A percentile compares a stretch with the other conserved stretches of the same genome.
These are phyloP conservation scores for Mactra quadrangularis DNA, from an alignment of 1,140 invertebrate genomes.

Conservation along the genomic window DNA sequence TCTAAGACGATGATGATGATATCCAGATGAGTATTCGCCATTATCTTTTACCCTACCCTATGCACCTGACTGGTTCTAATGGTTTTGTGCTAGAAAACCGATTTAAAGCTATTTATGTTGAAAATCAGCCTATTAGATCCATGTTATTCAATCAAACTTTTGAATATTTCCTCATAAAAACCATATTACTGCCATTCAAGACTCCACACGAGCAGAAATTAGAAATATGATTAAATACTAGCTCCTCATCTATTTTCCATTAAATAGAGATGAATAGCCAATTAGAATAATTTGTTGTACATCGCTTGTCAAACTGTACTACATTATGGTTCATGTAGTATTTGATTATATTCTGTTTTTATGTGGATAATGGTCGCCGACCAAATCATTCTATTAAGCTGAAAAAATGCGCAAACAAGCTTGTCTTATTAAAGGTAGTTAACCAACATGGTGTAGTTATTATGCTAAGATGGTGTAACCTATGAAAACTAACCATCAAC, in stretches of 20 bases:
- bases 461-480: too few species aligned
- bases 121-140: slow-evolving; percentile 39
- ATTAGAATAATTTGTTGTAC: slow-evolving; percentile 56
- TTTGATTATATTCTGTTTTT: slow-evolving; percentile 32
- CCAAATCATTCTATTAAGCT: slow-evolving; percentile 31
- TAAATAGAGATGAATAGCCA: slow-evolving; percentile 57
- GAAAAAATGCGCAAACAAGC: neutral
- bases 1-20: too few species aligned
- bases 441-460: too few species aligned
- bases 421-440: too few species aligned
- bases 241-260: slow-evolving; percentile 62
- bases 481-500: too few species aligned
- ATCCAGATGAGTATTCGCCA: too few species aligned
- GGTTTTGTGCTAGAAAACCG: neutral
- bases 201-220: slow-evolving; percentile 58
- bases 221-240: slow-evolving; percentile 53
- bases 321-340: slow-evolving; percentile 26
- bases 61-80: slow-evolving; percentile 30
- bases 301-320: slow-evolving; percentile 37
- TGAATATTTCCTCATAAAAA: slow-evolving; percentile 58
- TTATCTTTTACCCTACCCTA: neutral
- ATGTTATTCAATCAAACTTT: slow-evolving; percentile 57
- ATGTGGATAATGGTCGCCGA: slow-evolving; percentile 43
- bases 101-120: slow-evolving; percentile 23
- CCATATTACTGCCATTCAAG: slow-evolving; percentile 28